Base-by-base conservation (phyloP, 2,888 invertebrate species). In the Conus canariensis region DNA sequence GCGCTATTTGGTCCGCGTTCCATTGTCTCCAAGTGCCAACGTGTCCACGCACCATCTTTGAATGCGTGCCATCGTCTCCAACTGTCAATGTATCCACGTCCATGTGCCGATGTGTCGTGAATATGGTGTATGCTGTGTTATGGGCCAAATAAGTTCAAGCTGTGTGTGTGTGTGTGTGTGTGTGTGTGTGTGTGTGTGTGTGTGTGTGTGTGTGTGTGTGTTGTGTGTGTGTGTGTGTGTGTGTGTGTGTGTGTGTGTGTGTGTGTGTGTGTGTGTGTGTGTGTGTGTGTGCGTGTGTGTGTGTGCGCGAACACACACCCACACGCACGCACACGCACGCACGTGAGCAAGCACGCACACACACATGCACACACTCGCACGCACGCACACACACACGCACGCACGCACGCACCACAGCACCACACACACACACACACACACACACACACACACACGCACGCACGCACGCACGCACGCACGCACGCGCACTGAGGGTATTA, bases 201-300 rank as follows among this genome's bases (percentile, higher is more conserved):
- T 77, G 77, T 77, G 77, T 10, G 80, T 8, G 45, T n/a, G 80
- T 14, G 67, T 14, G 67, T 14, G 67, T 14, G 67, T 45, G 45
- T 1, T 45, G 45, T 45, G 45, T 45, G 77, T 77, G 77, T 77
- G 77, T 77, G 77, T 10, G 77, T 77, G 77, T 10, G 77, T 30
- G 80, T 30, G 80, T 30, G 80, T 80, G 80, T 80, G 80, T 80
- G 80, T 80, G 80, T 80, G 80, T 80, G 80, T n/a, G 80, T 80
- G 80, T n/a, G 80, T 8, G 45, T n/a, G 80, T 14, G 67, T 14
- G 67, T 14, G 67, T 14, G 67, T 67, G 67, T 67, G 67, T 67
- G 67, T 67, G 67, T 67, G 14, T 83, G 16, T 83, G 83, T 83
- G 45, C 3, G 45, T 45, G 45, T 45, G 45, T 45, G 45, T 45